Percentiles rank a stretch among this genome's conserved stretches.
phyloP scores from a whole-genome alignment of 2,113 vertebrate genomes.

The Pycnonotus jocosus region DNA sequence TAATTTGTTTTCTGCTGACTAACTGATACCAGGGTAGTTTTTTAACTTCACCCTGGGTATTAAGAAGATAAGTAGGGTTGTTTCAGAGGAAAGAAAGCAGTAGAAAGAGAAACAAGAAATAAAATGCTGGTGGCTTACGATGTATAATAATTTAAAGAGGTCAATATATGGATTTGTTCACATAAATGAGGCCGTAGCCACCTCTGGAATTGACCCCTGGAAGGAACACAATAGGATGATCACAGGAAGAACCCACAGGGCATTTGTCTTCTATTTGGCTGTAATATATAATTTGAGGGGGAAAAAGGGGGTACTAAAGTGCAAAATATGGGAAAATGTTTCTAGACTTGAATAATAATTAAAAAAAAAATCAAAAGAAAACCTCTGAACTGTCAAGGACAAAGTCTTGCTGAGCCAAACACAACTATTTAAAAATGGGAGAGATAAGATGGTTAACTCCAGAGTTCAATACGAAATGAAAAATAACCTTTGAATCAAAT shows the following conservation, averaged over 20 bases:
- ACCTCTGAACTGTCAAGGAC: neutral
- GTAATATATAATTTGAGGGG: neutral
- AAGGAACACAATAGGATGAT: neutral
- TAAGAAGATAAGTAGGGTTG: neutral
- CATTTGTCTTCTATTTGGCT: neutral
- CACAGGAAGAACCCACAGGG: neutral
- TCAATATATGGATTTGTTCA: neutral
- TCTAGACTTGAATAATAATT: neutral
- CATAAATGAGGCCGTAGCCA: neutral
- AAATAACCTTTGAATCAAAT: neutral
- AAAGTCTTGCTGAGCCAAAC: neutral
- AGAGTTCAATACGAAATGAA: neutral
- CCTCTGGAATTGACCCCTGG: neutral
- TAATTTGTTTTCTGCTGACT: neutral
- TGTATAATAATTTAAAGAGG: neutral
- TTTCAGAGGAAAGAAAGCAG: neutral
- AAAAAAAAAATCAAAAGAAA: neutral
- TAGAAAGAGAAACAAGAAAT: neutral
- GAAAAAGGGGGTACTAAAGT: rapidly evolving
- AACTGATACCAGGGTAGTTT: neutral
- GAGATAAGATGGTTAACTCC: neutral
- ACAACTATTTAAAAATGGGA: neutral
- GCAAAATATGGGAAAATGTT: rapidly evolving
- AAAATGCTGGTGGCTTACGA: neutral
- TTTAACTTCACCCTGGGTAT: neutral